Conservation (phyloP, 2,113 vertebrate species). For the Archilochus colubris region DNA sequence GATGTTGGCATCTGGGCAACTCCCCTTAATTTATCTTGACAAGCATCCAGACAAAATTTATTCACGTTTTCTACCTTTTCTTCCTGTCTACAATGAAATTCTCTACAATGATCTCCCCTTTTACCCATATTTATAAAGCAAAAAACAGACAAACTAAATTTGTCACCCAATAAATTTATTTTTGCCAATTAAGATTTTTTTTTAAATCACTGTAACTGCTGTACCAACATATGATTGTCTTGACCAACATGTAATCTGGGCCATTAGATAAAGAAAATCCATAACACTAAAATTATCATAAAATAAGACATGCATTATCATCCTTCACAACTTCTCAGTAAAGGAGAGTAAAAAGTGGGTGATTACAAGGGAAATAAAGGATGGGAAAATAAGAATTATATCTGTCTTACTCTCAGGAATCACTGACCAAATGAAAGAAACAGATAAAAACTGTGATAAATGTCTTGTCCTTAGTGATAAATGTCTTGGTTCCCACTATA, state of each 20-base stretch:
- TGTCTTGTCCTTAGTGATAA: background rate
- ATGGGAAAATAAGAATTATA: background rate
- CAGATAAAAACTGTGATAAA: background rate
- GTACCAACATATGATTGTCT: background rate
- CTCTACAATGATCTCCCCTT: background rate
- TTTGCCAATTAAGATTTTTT: background rate
- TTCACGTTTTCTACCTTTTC: background rate
- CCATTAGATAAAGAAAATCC: background rate
- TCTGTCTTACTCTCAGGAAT: background rate
- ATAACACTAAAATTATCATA: background rate
- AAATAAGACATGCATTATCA: background rate
- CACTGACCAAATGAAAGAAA: background rate
- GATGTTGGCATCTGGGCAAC: background rate
- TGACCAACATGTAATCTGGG: background rate
- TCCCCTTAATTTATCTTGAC: background rate
- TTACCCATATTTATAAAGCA: background rate
- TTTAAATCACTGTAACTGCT: background rate
- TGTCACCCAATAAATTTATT: fast-evolving
- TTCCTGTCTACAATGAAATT: background rate
- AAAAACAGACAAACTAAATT: background rate
- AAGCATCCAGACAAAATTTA: background rate
- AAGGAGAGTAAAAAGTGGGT: background rate
- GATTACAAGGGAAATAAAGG: background rate
- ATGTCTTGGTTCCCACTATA: too few relatives aligned
- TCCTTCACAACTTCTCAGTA: background rate